Evolutionary conservation across 2,888 invertebrate genomes (phyloP).

Genomic region (Drosophila pegasa): DNA sequence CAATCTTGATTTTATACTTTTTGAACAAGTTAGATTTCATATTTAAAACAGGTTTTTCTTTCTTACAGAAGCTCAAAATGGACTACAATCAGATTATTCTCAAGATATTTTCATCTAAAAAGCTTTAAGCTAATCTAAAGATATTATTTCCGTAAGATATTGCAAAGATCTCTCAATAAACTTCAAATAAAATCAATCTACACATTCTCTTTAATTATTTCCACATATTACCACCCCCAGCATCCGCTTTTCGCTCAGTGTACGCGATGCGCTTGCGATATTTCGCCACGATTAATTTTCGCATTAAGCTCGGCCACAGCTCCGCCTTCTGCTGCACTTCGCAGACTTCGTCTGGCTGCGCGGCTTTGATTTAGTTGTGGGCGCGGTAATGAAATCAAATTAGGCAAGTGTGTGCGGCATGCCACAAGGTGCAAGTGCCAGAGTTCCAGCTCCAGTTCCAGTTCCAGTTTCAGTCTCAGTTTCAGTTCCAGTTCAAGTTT

Average conservation of each 20-base stretch:
- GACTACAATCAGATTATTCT: too few relatives aligned
- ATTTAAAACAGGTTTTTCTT: too few relatives aligned
- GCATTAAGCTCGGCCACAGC: conserved; percentile 81
- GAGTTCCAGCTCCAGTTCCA: conserved; percentile 6
- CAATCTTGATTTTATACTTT: too few relatives aligned
- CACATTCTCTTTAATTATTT: too few relatives aligned
- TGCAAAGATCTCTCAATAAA: too few relatives aligned
- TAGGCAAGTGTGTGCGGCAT: conserved; percentile 82
- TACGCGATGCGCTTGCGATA: conserved; percentile 53
- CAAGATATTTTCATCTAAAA: too few relatives aligned
- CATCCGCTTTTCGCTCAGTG: conserved; percentile 38
- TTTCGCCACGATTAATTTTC: conserved; percentile 84
- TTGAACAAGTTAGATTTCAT: too few relatives aligned
- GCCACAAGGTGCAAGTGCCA: conserved; percentile 29
- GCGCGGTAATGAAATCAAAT: conserved; percentile 85
- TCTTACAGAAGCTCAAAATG: too few relatives aligned
- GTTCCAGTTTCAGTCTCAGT: conserved; percentile 11
- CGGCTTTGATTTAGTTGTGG: conserved; percentile 71
- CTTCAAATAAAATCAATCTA: too few relatives aligned
- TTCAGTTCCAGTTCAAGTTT: conserved; percentile 22
- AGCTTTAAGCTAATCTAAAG: too few relatives aligned
- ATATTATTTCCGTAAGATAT: too few relatives aligned
- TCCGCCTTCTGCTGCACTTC: conserved; percentile 61
- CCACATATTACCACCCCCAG: too few relatives aligned
- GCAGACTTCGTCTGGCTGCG: not conserved